phyloP scores from a whole-genome alignment of 2,113 vertebrate genomes.

The Peromyscus maniculatus region DNA sequence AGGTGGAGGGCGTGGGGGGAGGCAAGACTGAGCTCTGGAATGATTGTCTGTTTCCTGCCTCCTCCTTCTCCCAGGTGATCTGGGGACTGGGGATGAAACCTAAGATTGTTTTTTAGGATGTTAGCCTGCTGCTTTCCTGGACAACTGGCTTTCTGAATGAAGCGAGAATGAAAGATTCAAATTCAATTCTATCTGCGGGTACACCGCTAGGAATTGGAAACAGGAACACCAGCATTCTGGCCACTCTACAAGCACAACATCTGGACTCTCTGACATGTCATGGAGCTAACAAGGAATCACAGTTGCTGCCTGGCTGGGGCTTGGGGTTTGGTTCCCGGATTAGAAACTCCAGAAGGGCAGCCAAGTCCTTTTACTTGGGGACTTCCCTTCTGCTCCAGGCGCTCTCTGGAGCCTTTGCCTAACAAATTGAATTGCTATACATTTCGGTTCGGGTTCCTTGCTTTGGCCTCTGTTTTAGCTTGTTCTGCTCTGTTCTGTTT shows the following conservation, averaged over 20 bases:
- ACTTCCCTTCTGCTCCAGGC: neutral
- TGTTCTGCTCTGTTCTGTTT: neutral
- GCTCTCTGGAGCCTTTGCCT: neutral
- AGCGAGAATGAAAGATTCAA: neutral
- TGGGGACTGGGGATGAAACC: neutral
- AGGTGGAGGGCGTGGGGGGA: too few species aligned
- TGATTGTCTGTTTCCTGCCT: too few species aligned
- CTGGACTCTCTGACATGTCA: neutral
- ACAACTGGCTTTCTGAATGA: neutral
- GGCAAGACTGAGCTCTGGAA: neutral
- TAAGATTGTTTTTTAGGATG: neutral
- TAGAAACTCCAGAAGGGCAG: neutral
- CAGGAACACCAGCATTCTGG: neutral
- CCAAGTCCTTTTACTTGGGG: neutral
- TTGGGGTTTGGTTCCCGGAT: neutral
- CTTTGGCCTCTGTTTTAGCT: neutral
- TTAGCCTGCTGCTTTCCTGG: neutral
- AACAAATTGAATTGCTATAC: neutral
- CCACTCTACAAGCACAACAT: neutral
- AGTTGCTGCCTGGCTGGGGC: neutral
- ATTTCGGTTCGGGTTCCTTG: neutral
- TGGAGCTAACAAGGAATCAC: neutral
- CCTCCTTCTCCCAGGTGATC: neutral
- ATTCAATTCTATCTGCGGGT: neutral
- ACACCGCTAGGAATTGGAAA: neutral